Evolutionary conservation across 2,888 invertebrate genomes (phyloP).

Genomic region (Diploptera punctata): DNA sequence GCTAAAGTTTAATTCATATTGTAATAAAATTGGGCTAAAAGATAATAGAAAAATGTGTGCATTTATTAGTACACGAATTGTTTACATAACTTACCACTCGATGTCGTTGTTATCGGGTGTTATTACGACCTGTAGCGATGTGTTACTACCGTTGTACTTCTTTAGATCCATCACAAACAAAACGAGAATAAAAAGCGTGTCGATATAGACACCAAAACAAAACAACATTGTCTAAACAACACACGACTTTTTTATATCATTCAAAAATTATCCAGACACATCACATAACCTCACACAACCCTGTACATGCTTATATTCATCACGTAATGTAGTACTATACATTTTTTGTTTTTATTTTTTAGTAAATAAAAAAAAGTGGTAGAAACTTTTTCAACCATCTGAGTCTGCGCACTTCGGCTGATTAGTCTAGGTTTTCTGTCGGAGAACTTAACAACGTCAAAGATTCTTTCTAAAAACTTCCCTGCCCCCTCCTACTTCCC

Average conservation of each 20-base stretch:
- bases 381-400: too few relatives aligned
- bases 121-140: neutral
- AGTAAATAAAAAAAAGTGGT: too few relatives aligned
- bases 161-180: conserved; percentile 35
- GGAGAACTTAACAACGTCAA: conserved; percentile 20
- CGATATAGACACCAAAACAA: neutral
- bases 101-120: conserved; percentile 1
- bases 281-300: too few relatives aligned
- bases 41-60: too few relatives aligned
- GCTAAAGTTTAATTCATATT: too few relatives aligned
- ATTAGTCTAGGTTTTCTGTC: conserved; percentile 30
- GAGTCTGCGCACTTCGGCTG: conserved; percentile 15
- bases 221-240: neutral
- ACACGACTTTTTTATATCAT: neutral
- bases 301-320: too few relatives aligned
- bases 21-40: too few relatives aligned
- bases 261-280: too few relatives aligned
- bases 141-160: conserved; percentile 30
- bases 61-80: too few relatives aligned
- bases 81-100: conserved; percentile 29
- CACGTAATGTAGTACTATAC: too few relatives aligned
- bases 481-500: conserved; percentile 13
- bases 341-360: too few relatives aligned
- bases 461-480: conserved; percentile 30
- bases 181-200: neutral